Base-by-base conservation (phyloP, 2,797 vertebrate species). In the Myotis vivesi region DNA sequence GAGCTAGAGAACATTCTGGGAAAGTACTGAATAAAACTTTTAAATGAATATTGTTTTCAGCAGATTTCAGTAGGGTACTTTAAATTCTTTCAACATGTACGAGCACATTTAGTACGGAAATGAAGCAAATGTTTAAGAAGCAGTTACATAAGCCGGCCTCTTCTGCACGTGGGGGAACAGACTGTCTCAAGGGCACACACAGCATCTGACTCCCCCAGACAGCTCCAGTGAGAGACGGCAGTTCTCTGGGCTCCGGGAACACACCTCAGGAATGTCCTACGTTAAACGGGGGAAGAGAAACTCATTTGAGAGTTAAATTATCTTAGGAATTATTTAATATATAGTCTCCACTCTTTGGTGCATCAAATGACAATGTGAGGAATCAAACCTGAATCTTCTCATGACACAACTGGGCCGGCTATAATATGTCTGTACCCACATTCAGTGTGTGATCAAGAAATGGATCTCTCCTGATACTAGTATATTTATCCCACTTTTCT, bases 51-150 rank as follows among this genome's bases (percentile, higher is more conserved):
- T 95, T 97, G 82, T 94, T 94, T 95, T 80, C 22, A 86, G 68
- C 79, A 97, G n/a, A 8, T 96, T 98, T 97, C 96, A 79, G n/a
- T 80, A 36, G 71, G 88, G 91, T 94, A 91, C 59, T 97, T 96
- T 96, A 87, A 97, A 91, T 97, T 69, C 89, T 49, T 96, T 95
- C 87, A 89, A 97, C 95, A 87, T 59, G 85, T 94, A 95, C 72
- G 90, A 68, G 87, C 88, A 95, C 81, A 96, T 96, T 97, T 96
- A 93, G 89, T 97, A 95, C 30, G 9, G 16, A 89, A 96, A 59
- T 77, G 82, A 94, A 91, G 46, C 72, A 96, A 96, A 95, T 94
- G 87, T 87, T 97, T 97, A 95, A 94, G 59, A 94, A 94, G 59
- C 93, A 38, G 51, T 96, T 97, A 94, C 92, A 96, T 97, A 95